Conservation (phyloP, 2,113 vertebrate genomes). For the Pyxicephalus adspersus region DNA sequence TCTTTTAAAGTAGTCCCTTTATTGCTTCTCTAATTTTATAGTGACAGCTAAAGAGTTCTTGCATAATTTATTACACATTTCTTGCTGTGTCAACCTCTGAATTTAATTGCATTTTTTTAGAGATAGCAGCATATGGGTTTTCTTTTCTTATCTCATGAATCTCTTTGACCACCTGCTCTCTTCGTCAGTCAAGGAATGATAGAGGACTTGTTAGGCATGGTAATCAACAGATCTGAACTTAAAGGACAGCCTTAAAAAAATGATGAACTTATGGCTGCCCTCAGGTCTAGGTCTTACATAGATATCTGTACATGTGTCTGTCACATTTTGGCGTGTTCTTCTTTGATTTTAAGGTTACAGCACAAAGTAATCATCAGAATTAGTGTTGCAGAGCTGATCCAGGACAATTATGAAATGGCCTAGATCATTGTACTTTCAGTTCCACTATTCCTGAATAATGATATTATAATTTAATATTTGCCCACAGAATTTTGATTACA, state of each 20-base stretch:
- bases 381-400: no score
- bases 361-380: no score
- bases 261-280: background rate
- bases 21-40: slow-evolving; percentile 42
- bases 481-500: no score
- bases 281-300: background rate
- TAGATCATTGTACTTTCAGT: no score
- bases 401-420: no score
- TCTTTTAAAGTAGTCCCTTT: slow-evolving; percentile 32
- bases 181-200: slow-evolving; percentile 8
- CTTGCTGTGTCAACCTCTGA: slow-evolving; percentile 42
- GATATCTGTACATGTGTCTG: no score
- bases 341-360: no score
- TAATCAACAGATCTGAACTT: background rate
- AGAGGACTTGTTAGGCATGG: slow-evolving; percentile 10
- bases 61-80: slow-evolving; percentile 44
- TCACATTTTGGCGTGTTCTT: no score
- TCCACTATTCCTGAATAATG: no score
- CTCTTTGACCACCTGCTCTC: slow-evolving; percentile 17
- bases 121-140: slow-evolving; percentile 20
- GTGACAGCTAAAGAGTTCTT: slow-evolving; percentile 45
- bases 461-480: no score
- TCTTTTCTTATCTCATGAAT: slow-evolving; percentile 26
- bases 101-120: slow-evolving; percentile 37
- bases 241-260: background rate